Percentiles rank a stretch among this genome's conserved stretches.
phyloP scores from a whole-genome alignment of 2,113 vertebrate genomes.

The Phaethornis superciliosus region DNA sequence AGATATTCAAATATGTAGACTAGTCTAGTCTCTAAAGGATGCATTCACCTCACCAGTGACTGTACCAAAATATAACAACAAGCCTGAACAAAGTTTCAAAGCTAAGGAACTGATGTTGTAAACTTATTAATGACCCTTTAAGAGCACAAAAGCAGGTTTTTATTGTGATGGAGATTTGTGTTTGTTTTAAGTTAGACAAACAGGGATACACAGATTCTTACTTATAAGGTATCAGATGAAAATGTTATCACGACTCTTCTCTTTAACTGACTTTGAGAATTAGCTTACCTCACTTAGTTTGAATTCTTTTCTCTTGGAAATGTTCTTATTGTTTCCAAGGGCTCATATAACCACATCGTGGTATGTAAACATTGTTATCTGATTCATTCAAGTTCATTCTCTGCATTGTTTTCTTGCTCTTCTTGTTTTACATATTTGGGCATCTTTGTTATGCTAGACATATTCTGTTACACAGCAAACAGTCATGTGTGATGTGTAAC shows the following conservation, averaged over 20 bases:
- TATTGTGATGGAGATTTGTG: accelerated
- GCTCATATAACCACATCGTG: not conserved
- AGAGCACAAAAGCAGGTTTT: not conserved
- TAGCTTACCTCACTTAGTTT: not conserved
- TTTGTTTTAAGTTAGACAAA: not conserved
- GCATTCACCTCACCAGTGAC: not conserved
- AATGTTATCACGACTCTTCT: not conserved
- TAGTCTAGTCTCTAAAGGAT: not conserved
- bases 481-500: slow-evolving; percentile 56
- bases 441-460: slow-evolving; percentile 56
- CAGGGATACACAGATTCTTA: not conserved
- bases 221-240: not conserved
- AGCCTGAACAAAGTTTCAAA: not conserved
- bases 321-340: not conserved
- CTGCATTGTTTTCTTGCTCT: not conserved
- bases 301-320: not conserved
- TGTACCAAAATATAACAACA: not conserved
- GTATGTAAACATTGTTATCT: not conserved
- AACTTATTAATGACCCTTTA: not conserved
- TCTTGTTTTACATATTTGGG: slow-evolving; percentile 20
- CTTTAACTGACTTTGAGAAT: not conserved
- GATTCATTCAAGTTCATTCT: not conserved
- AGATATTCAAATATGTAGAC: not conserved
- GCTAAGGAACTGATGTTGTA: not conserved
- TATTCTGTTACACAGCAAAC: slow-evolving; percentile 54